Base-by-base conservation (phyloP, 2,113 vertebrate species). In the Prolemur simus region DNA sequence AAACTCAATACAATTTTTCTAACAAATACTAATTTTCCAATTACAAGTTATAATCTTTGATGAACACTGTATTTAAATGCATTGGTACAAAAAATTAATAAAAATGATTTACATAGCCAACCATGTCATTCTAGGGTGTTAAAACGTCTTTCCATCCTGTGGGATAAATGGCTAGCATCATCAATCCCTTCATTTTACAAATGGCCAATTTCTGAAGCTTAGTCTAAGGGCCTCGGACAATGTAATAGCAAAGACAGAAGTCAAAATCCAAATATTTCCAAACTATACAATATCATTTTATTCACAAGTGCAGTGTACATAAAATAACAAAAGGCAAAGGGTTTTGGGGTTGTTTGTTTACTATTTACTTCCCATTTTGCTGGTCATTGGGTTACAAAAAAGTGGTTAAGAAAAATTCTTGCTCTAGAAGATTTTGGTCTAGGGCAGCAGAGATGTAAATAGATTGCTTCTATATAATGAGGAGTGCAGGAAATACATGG, bases 1-100 rank as follows among this genome's bases (percentile, higher is more conserved):
- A 78, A 42, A 69, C 13, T 94, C n/a, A 88, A 25, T 34, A 95
- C 9, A 74, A 76, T 64, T 96, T 89, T 18, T 83, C 32, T 49
- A 93, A 88, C 34, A 21, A 80, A 73, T 66, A 91, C 49, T 56
- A 85, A 86, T 82, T 89, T 87, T 34, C 52, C 69, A 97, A 81
- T 76, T 87, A 89, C 0, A 95, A 60, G 15, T 86, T 52, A 68
- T 68, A 91, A 76, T 56, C 84, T 52, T 91, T 91, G 32, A 76
- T 86, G 37, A 97, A 73, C 15, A 54, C 2, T 88, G 21, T 20
- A 87, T 81, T 93, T 94, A 89, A 90, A 90, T 81, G 15, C 6
- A 78, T 8, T 86, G 8, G 60, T 25, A 81, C 4, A 77, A 87
- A 39, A 91, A 91, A 37, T 60, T 27, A 96, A 34, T 15, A 84